These are phyloP conservation scores for Channallabes apus DNA, from an alignment of 2,797 vertebrate species.

Conservation along the genomic window DNA sequence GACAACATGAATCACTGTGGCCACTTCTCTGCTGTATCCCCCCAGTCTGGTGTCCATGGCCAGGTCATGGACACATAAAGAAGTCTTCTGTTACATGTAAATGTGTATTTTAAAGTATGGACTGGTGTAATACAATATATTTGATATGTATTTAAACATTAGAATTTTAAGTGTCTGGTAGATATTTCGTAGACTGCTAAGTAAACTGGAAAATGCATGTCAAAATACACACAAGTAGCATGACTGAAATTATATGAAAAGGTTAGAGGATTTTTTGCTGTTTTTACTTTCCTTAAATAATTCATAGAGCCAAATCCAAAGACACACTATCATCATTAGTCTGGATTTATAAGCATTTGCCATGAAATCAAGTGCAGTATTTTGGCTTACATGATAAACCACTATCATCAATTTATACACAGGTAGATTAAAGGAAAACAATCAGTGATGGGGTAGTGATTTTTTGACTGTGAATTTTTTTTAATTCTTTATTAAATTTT, in stretches of 20 bases:
- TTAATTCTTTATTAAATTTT: not conserved
- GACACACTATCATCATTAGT: not conserved
- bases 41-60: conserved; percentile 16
- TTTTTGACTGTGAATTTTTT: not conserved
- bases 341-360: not conserved
- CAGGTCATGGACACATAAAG: conserved; percentile 31
- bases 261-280: not conserved
- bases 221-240: not conserved
- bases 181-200: not conserved
- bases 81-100: conserved; percentile 10
- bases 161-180: not conserved
- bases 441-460: not conserved
- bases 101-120: not conserved
- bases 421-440: not conserved
- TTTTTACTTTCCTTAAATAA: not conserved
- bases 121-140: not conserved
- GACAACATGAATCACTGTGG: conserved; percentile 38
- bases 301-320: not conserved
- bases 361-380: not conserved
- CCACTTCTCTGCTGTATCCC: conserved; percentile 6
- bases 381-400: not conserved
- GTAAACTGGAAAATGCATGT: not conserved
- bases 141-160: not conserved
- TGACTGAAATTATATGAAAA: conserved; percentile 1
- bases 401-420: not conserved